A percentile compares a stretch with the other conserved stretches of the same genome.
Conservation (phyloP, 2,797 vertebrate genomes). For the Otolemur crassicaudatus region DNA sequence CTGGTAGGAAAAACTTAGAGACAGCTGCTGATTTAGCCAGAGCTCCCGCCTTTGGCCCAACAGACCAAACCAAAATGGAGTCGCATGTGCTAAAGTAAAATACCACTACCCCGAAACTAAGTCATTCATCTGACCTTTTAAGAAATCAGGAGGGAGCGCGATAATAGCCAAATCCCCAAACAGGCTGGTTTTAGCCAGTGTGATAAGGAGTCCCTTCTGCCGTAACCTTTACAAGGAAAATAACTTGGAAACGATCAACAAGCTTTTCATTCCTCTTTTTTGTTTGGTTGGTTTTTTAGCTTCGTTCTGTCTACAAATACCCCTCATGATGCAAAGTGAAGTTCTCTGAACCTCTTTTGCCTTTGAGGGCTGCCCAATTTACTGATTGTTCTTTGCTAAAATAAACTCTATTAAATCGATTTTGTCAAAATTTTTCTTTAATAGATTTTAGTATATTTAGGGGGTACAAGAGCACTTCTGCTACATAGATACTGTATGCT, state of each 20-base stretch:
- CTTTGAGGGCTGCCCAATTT: neutral
- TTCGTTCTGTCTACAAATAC: neutral
- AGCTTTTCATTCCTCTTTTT: neutral
- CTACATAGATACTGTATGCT: neutral
- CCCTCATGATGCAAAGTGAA: neutral
- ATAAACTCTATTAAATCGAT: neutral
- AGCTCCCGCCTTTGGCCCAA: no score
- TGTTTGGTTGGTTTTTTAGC: neutral
- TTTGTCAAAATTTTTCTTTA: neutral
- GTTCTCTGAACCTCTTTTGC: neutral
- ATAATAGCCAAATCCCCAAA: neutral
- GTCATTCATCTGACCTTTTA: neutral
- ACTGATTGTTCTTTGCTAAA: neutral
- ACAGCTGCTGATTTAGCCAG: neutral
- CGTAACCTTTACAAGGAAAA: neutral
- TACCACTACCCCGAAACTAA: neutral
- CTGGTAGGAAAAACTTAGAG: neutral
- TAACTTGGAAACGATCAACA: neutral
- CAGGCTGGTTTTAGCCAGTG: neutral
- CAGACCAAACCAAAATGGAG: neutral
- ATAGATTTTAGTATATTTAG: neutral
- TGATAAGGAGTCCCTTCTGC: neutral
- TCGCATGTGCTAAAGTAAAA: neutral
- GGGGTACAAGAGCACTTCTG: neutral
- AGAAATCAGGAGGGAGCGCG: neutral